These are phyloP conservation scores for Machimus rusticus DNA, from an alignment of 2,888 invertebrate species.

Conservation along the genomic window DNA sequence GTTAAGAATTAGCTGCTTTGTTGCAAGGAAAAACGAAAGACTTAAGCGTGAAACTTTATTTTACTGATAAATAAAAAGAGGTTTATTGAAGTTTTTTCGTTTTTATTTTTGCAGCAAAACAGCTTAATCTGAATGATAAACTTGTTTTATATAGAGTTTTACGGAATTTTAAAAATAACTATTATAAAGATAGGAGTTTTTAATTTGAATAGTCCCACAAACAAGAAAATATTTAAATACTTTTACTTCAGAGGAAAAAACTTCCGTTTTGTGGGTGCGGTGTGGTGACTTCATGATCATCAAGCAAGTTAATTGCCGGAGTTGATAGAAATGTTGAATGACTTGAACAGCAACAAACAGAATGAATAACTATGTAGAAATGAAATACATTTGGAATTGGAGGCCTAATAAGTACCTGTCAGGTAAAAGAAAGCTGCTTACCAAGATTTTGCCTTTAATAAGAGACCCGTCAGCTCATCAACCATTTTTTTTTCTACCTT, in stretches of 20 bases:
- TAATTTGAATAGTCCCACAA: neutral
- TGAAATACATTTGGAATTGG: neutral
- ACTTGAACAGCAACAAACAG: neutral
- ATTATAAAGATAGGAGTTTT: neutral
- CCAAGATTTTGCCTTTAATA: neutral
- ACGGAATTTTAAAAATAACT: neutral
- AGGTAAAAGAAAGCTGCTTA: neutral
- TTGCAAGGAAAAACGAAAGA: neutral
- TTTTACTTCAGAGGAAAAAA: neutral
- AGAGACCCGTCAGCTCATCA: neutral
- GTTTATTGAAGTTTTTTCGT: neutral
- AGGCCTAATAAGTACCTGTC: neutral
- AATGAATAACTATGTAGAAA: neutral
- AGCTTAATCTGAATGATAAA: neutral
- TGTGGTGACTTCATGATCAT: neutral
- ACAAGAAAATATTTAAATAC: neutral
- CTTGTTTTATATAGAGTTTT: neutral
- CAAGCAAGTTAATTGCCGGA: neutral
- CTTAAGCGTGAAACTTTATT: neutral
- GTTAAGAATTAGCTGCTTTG: neutral
- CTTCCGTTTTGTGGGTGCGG: neutral
- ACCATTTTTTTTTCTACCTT: neutral
- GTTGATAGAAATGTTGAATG: neutral
- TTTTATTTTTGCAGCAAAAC: neutral
- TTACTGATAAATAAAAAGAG: neutral